Evolutionary conservation across 2,113 vertebrate genomes (phyloP).

Genomic region (Puntigrus tetrazona): DNA sequence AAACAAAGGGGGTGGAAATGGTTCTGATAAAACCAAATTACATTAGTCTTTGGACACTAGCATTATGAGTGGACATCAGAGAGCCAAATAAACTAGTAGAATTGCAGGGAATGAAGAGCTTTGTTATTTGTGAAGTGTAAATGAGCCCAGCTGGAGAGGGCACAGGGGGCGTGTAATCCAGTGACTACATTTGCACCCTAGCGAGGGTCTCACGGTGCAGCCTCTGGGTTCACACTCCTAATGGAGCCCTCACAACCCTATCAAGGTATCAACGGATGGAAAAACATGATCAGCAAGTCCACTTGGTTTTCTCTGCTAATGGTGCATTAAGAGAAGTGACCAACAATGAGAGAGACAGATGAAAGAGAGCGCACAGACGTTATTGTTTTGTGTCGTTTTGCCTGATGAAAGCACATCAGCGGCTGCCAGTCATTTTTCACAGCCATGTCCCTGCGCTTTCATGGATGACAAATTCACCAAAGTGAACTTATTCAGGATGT

Average conservation of each 20-base stretch:
- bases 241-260: conserved; percentile 41
- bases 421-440: conserved; percentile 58
- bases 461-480: neutral
- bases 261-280: conserved; percentile 4
- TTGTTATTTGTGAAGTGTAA: neutral
- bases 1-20: neutral
- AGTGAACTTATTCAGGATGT: neutral
- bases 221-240: conserved; percentile 30
- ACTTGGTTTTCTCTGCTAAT: conserved; percentile 39
- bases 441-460: neutral
- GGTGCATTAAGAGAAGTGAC: conserved; percentile 22
- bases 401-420: conserved; percentile 52
- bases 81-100: neutral
- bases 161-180: conserved; percentile 7
- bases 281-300: conserved; percentile 10
- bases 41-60: neutral
- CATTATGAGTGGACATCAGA: neutral
- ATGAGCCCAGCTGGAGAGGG: neutral
- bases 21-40: neutral
- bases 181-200: conserved; percentile 43
- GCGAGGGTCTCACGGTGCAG: conserved; percentile 31
- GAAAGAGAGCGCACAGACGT: neutral
- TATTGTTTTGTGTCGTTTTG: conserved; percentile 18
- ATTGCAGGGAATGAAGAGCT: neutral
- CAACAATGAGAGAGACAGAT: conserved; percentile 15